These are phyloP conservation scores for Acrobasis consociella DNA, from an alignment of 2,888 invertebrate species.

Conservation along the genomic window DNA sequence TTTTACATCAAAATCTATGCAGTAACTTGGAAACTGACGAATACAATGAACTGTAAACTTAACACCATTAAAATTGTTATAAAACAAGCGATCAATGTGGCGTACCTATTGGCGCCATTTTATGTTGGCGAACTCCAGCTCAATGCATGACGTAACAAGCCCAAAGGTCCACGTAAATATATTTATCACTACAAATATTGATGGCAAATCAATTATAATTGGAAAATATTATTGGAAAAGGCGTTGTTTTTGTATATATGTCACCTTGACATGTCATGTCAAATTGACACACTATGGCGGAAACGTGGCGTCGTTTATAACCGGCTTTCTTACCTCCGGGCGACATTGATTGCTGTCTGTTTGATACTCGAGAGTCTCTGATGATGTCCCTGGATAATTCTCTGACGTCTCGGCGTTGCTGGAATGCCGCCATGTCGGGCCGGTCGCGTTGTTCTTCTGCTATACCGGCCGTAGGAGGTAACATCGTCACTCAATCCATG, in stretches of 20 bases:
- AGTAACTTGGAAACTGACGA: not conserved
- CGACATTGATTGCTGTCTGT: constrained; percentile 71
- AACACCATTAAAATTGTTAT: not conserved
- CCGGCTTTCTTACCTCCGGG: constrained; percentile 75
- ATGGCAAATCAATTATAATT: constrained; percentile 42
- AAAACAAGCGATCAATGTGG: constrained; percentile 35
- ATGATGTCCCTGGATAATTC: constrained; percentile 76
- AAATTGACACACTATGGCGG: constrained; percentile 81
- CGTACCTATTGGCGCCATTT: constrained; percentile 77
- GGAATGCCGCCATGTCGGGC: constrained; percentile 73
- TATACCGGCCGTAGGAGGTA: constrained; percentile 79
- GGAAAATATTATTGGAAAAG: constrained; percentile 52
- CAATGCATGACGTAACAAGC: constrained; percentile 72
- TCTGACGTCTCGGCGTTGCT: constrained; percentile 74
- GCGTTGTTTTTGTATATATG: constrained; percentile 76
- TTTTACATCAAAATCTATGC: not conserved
- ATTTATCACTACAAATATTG: constrained; percentile 34
- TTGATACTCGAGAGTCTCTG: constrained; percentile 69
- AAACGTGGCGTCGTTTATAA: constrained; percentile 81
- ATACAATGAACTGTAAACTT: not conserved
- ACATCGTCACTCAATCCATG: constrained; percentile 78
- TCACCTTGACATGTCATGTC: constrained; percentile 82
- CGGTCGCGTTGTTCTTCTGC: constrained; percentile 75
- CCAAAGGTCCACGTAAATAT: constrained; percentile 47
- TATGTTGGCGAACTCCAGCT: constrained; percentile 65